Percentiles rank a stretch among this genome's conserved stretches.
Evolutionary conservation across 1,140 invertebrate genomes (phyloP).

Genomic region (Grapholita molesta): DNA sequence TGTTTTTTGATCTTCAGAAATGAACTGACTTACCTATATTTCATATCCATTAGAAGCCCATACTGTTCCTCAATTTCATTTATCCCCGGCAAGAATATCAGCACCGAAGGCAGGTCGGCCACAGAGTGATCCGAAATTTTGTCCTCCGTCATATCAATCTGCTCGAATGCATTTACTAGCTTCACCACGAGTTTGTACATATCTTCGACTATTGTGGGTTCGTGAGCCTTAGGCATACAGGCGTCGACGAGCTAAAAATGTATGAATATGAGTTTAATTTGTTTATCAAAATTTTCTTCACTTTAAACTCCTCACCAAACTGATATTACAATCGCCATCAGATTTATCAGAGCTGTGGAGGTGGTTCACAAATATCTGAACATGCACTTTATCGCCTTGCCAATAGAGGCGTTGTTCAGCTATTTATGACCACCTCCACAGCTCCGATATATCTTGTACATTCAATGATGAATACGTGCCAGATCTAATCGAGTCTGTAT

Average conservation of each 20-base stretch:
- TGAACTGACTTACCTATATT: constrained; percentile 47
- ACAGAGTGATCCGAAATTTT: constrained; percentile 39
- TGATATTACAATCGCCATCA: no score
- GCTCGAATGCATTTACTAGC: constrained; percentile 85
- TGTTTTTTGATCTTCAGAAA: no score
- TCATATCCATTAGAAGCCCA: constrained; percentile 43
- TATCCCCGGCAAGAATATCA: constrained; percentile 94
- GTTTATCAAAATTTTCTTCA: background rate
- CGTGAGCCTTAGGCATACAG: constrained; percentile 71
- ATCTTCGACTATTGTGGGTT: constrained; percentile 76
- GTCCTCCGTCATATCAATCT: constrained; percentile 80
- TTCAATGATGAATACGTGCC: no score
- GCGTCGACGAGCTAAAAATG: constrained; percentile 61
- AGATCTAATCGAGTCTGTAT: no score
- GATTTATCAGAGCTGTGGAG: no score
- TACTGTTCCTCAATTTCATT: constrained; percentile 87
- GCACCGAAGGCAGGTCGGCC: constrained; percentile 81
- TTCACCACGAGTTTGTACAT: constrained; percentile 81
- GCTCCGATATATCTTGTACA: no score
- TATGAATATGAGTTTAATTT: no score
- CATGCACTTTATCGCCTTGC: no score
- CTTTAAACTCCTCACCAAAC: no score
- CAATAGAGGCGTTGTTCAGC: no score
- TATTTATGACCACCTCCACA: no score
- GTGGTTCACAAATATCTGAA: no score